Evolutionary conservation across 2,797 vertebrate species (phyloP).

Genomic region (Chromis chromis): DNA sequence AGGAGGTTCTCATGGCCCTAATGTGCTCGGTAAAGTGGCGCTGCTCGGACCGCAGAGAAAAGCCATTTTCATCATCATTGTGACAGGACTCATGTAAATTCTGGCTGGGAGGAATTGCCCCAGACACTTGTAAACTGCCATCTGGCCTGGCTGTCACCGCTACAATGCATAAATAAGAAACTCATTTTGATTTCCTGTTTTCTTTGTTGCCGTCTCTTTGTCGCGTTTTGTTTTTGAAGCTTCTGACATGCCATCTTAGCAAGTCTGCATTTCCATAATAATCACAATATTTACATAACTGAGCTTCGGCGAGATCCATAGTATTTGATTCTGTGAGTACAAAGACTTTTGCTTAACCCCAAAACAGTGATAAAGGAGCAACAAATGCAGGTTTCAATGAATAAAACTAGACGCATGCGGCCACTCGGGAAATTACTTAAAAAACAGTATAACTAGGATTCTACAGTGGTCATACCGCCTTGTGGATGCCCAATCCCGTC

Average conservation of each 20-base stretch:
- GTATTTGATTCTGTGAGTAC: constrained; percentile 3
- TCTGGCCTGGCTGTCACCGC: constrained; percentile 61
- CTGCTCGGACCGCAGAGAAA: constrained; percentile 63
- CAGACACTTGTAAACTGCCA: constrained; percentile 67
- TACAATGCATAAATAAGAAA: constrained; percentile 61
- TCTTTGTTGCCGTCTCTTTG: constrained; percentile 46
- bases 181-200: constrained; percentile 46
- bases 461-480: no score
- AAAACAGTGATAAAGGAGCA: background rate
- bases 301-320: constrained; percentile 11
- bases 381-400: background rate
- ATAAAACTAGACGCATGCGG: background rate
- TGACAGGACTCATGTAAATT: constrained; percentile 66
- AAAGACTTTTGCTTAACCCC: constrained; percentile 30
- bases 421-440: background rate
- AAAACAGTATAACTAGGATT: background rate
- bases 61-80: constrained; percentile 71
- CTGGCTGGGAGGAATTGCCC: constrained; percentile 48
- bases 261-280: constrained; percentile 52
- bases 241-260: constrained; percentile 41
- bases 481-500: no score
- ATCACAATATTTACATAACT: constrained; percentile 50
- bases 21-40: constrained; percentile 71
- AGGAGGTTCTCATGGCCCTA: constrained; percentile 63
- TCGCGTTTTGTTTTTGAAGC: constrained; percentile 45